Evolutionary conservation across 2,797 vertebrate genomes (phyloP), one percentile per base, ranked within the genome.

Genomic region (Babyrousa celebensis): DNA sequence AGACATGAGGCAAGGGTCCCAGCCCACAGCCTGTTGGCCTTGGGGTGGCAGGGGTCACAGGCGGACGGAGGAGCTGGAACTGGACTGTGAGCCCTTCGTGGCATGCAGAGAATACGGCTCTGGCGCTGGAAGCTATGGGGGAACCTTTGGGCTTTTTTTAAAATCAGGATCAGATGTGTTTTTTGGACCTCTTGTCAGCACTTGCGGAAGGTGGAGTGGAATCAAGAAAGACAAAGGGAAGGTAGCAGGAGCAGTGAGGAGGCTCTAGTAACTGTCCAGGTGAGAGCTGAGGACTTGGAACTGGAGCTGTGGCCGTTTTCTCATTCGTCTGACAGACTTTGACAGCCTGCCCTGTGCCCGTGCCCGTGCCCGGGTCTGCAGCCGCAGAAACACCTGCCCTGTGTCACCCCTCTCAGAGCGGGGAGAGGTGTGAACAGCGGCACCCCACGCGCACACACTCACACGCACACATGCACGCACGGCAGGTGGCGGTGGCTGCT

Each of bases 131-230:
- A n/a, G 72, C 86, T 70, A 14, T 56, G 67, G 77, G 65, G 92
- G 62, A 36, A 12, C 23, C 68, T 90, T 6, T n/a, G 62, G 68
- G 75, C 70, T 90, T 87, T 80, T 77, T 90, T 80, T 77, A 77
- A 72, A 21, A 43, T 89, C 86, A 85, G 94, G 74, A 74, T 97
- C 85, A 92, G 1, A 48, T 80, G 58, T 88, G 85, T 72, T 27
- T 93, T 97, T 80, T 89, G 86, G 95, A 88, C 36, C n/a, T 89
- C 89, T 68, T 84, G 88, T 94, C 85, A 85, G 95, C 92, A 25
- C 94, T 96, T 94, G 94, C 52, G 82, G 95, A 95, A 92, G 82
- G 92, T 75, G 58, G 77, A 52, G 48, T 82, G 63, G 80, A 83
- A 17, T 90, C 94, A 85, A 93, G 94, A 83, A 43, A 85, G 94